Evolutionary conservation across 1,140 invertebrate species (phyloP).

Genomic region (Brachionus plicatilis): DNA sequence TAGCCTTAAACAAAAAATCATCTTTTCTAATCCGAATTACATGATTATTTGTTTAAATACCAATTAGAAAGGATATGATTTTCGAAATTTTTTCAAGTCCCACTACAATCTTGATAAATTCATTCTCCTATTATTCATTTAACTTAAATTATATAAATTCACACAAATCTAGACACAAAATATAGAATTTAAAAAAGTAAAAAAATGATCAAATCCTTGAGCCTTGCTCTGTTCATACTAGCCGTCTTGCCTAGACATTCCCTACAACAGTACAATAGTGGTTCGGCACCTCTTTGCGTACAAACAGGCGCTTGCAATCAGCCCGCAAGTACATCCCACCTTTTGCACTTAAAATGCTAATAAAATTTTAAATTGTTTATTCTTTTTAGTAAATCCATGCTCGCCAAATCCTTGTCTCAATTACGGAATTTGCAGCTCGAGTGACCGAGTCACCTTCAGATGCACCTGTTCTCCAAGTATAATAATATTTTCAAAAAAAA

Average conservation of each 20-base stretch:
- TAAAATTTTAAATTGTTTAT: no score
- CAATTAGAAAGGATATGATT: slow-evolving; percentile 8
- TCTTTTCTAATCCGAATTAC: slow-evolving; percentile 27
- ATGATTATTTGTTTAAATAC: slow-evolving; percentile 32
- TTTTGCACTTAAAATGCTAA: no score
- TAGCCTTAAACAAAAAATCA: slow-evolving; percentile 18
- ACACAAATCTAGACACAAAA: neutral
- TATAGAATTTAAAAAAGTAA: neutral
- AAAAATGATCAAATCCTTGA: neutral
- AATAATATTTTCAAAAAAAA: neutral
- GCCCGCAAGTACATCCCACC: neutral
- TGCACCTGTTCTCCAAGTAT: slow-evolving; percentile 37
- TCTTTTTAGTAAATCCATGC: slow-evolving; percentile 22
- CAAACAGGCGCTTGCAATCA: neutral
- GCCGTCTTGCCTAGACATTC: neutral
- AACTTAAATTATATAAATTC: neutral
- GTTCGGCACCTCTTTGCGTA: neutral
- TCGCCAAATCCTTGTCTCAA: slow-evolving; percentile 33
- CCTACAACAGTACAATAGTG: neutral
- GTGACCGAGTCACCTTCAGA: slow-evolving; percentile 15
- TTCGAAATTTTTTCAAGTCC: neutral
- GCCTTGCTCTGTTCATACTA: neutral
- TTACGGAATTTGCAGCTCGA: slow-evolving; percentile 26
- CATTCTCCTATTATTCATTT: neutral
- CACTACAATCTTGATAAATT: neutral